A percentile compares a stretch with the other conserved stretches of the same genome.
phyloP scores from a whole-genome alignment of 92 coral and sea anemone species.

The Scolanthus callimorphus region DNA sequence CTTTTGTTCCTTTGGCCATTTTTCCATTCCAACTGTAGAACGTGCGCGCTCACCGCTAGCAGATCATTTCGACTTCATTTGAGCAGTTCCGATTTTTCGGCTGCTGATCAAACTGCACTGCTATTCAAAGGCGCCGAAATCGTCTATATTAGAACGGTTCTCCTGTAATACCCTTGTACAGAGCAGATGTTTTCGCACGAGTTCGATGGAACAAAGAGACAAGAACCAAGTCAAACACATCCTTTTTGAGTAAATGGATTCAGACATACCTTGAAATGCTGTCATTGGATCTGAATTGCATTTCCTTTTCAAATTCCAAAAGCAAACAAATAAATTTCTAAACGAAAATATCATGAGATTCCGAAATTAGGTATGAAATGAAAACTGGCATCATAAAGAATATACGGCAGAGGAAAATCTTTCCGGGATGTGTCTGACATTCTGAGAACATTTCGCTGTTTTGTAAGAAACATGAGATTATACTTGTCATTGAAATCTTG shows the following conservation, averaged over 20 bases:
- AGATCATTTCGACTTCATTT: too few relatives aligned
- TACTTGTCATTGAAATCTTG: too few relatives aligned
- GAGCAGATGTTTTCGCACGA: not conserved
- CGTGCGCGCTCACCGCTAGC: not conserved
- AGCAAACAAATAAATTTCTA: not conserved
- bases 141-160: too few relatives aligned
- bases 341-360: too few relatives aligned
- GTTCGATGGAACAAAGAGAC: not conserved
- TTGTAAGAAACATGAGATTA: too few relatives aligned
- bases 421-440: too few relatives aligned
- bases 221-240: constrained; percentile 18
- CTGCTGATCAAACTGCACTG: not conserved
- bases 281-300: not conserved
- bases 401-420: too few relatives aligned
- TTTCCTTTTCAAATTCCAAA: constrained; percentile 1
- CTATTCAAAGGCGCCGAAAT: not conserved
- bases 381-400: too few relatives aligned
- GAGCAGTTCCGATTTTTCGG: too few relatives aligned
- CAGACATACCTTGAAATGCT: constrained; percentile 6
- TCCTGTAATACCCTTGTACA: not conserved
- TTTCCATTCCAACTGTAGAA: not conserved
- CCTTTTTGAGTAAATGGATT: constrained; percentile 13
- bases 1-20: not conserved
- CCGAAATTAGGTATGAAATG: too few relatives aligned
- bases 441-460: too few relatives aligned